phyloP scores from a whole-genome alignment of 2,113 vertebrate species.

The Corydoras sp. region DNA sequence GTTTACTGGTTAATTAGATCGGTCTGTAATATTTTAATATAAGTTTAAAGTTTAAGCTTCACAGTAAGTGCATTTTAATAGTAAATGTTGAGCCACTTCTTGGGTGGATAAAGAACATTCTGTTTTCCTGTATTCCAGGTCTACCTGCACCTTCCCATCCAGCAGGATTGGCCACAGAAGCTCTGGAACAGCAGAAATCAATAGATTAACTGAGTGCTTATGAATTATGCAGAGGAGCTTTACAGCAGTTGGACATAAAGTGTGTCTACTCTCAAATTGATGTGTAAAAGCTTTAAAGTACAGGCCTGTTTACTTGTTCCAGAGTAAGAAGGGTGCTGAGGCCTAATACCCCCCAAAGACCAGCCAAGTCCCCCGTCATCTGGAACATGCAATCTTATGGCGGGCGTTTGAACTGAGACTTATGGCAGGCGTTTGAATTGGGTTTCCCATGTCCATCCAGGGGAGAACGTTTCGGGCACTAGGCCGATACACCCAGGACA shows the following conservation, averaged over 20 bases:
- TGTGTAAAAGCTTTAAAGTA: conserved; percentile 72
- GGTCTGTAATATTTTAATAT: too few species aligned
- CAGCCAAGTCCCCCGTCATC: conserved; percentile 4
- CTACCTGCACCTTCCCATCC: conserved; percentile 41
- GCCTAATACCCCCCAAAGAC: conserved; percentile 23
- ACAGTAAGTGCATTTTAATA: too few species aligned
- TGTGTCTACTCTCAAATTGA: conserved; percentile 63
- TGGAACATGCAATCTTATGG: not conserved
- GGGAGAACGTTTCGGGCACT: too few species aligned
- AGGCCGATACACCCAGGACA: too few species aligned
- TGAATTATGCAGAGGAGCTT: conserved; percentile 72
- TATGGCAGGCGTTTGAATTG: not conserved
- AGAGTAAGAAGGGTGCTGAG: conserved; percentile 11
- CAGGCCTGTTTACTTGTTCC: conserved; percentile 65
- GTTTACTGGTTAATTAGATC: too few species aligned
- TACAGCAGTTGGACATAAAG: conserved; percentile 72
- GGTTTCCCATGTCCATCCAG: too few species aligned
- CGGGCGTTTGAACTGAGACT: not conserved
- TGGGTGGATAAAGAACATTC: too few species aligned
- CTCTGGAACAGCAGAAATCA: conserved; percentile 60
- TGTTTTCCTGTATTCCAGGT: conserved; percentile 6
- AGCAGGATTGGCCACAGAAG: conserved; percentile 32
- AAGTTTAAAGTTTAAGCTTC: too few species aligned
- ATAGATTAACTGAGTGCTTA: conserved; percentile 79
- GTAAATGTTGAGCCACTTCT: too few species aligned